Conservation (phyloP, 2,797 vertebrate genomes). For the Pampus argenteus region DNA sequence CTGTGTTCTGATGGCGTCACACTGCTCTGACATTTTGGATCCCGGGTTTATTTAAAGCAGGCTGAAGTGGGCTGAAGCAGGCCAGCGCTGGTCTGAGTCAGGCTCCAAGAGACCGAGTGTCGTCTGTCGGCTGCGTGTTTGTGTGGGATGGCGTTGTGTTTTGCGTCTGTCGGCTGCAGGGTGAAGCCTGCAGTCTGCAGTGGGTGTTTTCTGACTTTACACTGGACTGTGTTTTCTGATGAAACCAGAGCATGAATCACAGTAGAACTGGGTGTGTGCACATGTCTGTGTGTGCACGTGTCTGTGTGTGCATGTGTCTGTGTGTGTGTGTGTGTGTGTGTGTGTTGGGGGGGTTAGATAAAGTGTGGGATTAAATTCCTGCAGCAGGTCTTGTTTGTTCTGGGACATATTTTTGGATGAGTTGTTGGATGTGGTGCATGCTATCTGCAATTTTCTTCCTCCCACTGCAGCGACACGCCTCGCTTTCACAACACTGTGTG, state of each 20-base stretch:
- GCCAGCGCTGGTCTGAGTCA: conserved; percentile 54
- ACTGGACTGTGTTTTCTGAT: not conserved
- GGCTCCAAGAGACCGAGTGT: conserved; percentile 1
- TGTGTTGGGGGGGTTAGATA: not conserved
- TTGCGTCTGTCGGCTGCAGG: conserved; percentile 56
- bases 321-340: not conserved
- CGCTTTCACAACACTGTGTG: conserved; percentile 27
- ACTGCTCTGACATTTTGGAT: conserved; percentile 63
- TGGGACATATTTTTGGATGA: conserved; percentile 45
- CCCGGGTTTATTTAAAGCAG: conserved; percentile 56
- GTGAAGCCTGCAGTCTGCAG: conserved; percentile 39
- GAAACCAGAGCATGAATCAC: conserved; percentile 55
- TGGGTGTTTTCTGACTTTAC: conserved; percentile 51
- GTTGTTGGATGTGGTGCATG: conserved; percentile 31
- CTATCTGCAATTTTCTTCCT: conserved; percentile 32
- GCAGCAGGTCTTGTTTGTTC: conserved; percentile 45
- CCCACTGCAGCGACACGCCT: conserved; percentile 34
- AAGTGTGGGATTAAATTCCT: conserved; percentile 21
- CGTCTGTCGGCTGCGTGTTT: conserved; percentile 6
- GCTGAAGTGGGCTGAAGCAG: not conserved
- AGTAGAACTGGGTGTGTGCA: not conserved
- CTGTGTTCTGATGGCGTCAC: conserved; percentile 42
- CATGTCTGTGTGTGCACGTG: not conserved
- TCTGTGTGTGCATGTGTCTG: not conserved
- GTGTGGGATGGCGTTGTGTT: conserved; percentile 26